Evolutionary conservation across 2,888 invertebrate species (phyloP).

Genomic region (Calliphora vomitoria): DNA sequence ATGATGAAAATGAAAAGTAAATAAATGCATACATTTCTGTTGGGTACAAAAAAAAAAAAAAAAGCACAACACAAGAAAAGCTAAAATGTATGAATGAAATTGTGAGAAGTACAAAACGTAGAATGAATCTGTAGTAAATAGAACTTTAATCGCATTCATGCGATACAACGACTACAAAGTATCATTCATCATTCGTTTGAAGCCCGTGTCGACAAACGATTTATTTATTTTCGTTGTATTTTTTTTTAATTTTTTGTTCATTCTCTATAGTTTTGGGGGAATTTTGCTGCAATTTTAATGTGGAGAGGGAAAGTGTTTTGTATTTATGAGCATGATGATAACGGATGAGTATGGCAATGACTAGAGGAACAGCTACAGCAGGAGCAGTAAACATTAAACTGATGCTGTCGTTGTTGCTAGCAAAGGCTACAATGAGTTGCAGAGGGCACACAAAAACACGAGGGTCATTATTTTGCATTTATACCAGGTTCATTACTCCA

Average conservation of each 20-base stretch:
- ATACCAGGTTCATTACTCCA: too few species aligned
- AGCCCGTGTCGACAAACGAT: conserved; percentile 48
- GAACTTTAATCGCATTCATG: conserved; percentile 69
- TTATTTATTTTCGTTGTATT: conserved; percentile 21
- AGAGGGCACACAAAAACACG: not conserved
- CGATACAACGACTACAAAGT: conserved; percentile 29
- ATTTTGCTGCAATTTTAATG: not conserved
- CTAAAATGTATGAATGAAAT: conserved; percentile 39
- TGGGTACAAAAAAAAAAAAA: not conserved
- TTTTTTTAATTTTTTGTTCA: not conserved
- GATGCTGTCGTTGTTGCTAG: not conserved
- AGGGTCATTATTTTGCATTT: not conserved
- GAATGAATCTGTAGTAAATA: conserved; percentile 55
- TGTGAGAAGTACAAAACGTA: conserved; percentile 13
- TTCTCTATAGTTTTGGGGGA: not conserved
- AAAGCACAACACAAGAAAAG: conserved; percentile 21
- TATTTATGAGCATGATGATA: conserved; percentile 40
- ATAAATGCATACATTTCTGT: conserved; percentile 52
- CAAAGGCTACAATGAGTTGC: conserved; percentile 13
- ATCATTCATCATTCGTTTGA: conserved; percentile 68
- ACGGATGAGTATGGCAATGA: conserved; percentile 30
- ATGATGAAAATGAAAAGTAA: conserved; percentile 53
- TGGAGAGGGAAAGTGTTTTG: conserved; percentile 3
- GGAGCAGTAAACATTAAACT: not conserved
- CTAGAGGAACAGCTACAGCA: conserved; percentile 8